Conservation (phyloP, 2,797 vertebrate genomes). For the Tadarida brasiliensis region DNA sequence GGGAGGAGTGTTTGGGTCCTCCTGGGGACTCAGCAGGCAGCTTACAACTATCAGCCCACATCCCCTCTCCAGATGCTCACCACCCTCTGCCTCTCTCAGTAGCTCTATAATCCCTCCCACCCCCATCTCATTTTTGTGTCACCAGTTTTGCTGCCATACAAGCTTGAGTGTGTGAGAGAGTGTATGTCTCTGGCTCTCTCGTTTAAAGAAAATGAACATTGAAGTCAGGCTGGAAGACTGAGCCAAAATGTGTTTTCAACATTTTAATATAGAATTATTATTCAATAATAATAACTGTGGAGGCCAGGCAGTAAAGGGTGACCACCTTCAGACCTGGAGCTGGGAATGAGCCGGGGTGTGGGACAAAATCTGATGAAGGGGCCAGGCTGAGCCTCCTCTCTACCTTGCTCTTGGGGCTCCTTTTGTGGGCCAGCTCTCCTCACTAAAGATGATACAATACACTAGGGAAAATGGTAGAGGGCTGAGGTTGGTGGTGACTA, state of each 20-base stretch:
- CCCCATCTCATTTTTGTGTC: neutral
- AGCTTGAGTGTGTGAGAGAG: neutral
- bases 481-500: neutral
- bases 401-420: conserved; percentile 10
- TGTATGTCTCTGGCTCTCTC: neutral
- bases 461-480: neutral
- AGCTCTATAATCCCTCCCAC: neutral
- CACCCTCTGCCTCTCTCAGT: conserved; percentile 21
- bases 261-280: conserved; percentile 66
- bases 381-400: neutral
- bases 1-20: neutral
- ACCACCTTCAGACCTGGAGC: neutral
- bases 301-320: neutral
- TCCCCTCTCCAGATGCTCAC: neutral
- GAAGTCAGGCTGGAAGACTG: neutral
- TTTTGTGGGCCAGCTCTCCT: neutral
- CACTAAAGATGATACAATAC: neutral
- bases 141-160: conserved; percentile 25
- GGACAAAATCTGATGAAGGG: neutral
- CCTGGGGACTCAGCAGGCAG: conserved; percentile 16
- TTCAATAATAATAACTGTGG: too few species aligned
- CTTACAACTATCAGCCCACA: neutral
- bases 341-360: neutral
- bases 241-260: conserved; percentile 58
- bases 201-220: conserved; percentile 44